Evolutionary conservation across 2,113 vertebrate genomes (phyloP).

Genomic region (Nycticebus coucang): DNA sequence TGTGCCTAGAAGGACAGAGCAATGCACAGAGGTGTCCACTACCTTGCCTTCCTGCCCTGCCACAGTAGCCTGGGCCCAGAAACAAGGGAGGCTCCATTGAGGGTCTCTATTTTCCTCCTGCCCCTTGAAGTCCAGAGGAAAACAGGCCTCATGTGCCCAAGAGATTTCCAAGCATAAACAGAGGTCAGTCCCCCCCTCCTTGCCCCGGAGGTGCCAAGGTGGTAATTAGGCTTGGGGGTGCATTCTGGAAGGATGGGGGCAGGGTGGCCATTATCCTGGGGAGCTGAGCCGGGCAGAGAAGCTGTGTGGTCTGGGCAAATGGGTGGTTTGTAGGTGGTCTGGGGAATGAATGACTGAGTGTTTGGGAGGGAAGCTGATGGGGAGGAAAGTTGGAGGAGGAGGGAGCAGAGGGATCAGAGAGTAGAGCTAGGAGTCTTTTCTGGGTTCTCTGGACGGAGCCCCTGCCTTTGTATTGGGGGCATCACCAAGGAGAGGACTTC

Average conservation of each 20-base stretch:
- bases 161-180: slow-evolving; percentile 67
- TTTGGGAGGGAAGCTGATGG: slow-evolving; percentile 40
- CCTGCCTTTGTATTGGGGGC: not conserved
- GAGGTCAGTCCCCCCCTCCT: slow-evolving; percentile 66
- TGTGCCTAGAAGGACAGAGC: not conserved
- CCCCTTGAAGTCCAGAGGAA: slow-evolving; percentile 69
- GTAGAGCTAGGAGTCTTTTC: not conserved
- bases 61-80: not conserved
- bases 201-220: slow-evolving; percentile 61
- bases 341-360: slow-evolving; percentile 60
- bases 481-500: not conserved
- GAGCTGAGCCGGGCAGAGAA: slow-evolving; percentile 71
- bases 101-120: slow-evolving; percentile 77
- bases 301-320: slow-evolving; percentile 69
- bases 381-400: not conserved
- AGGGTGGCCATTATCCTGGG: slow-evolving; percentile 37
- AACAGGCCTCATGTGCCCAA: slow-evolving; percentile 62
- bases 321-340: slow-evolving; percentile 78
- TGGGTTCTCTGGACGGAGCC: not conserved
- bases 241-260: slow-evolving; percentile 41
- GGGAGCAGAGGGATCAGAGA: not conserved
- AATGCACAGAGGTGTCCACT: not conserved
- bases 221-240: slow-evolving; percentile 78
- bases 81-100: slow-evolving; percentile 24
- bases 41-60: slow-evolving; percentile 3